Evolutionary conservation across 2,888 invertebrate species (phyloP).

Genomic region (Chouioia cunea): DNA sequence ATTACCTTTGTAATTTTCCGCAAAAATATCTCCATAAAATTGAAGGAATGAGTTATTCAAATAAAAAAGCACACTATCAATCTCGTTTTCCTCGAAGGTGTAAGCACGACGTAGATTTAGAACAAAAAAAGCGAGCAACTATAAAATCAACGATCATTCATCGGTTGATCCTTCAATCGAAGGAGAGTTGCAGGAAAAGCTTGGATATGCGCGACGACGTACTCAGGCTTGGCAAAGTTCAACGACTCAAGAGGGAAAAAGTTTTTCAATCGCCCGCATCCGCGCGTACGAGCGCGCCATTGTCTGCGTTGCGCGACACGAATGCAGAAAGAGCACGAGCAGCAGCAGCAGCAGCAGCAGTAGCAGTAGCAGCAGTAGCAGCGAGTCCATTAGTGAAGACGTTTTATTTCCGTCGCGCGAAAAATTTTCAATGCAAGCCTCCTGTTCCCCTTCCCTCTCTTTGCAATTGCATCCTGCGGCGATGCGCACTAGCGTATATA

Average conservation of each 20-base stretch:
- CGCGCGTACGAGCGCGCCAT: not conserved
- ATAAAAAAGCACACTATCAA: too few species aligned
- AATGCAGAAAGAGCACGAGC: constrained; percentile 18
- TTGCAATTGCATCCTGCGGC: constrained; percentile 7
- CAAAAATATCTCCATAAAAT: too few species aligned
- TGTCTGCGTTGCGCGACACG: constrained; percentile 6
- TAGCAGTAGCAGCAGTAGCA: not conserved
- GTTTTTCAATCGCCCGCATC: constrained; percentile 41
- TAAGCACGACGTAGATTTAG: too few species aligned
- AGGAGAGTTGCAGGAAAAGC: too few species aligned
- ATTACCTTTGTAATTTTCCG: too few species aligned
- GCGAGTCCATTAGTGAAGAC: too few species aligned
- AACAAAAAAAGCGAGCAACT: too few species aligned
- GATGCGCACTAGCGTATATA: too few species aligned
- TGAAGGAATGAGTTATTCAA: too few species aligned
- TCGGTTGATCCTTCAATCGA: too few species aligned
- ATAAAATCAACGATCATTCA: too few species aligned
- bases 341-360: constrained; percentile 7
- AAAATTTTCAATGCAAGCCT: not conserved
- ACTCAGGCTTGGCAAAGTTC: not conserved
- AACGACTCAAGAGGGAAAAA: constrained; percentile 10
- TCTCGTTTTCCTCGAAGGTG: too few species aligned
- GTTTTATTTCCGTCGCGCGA: not conserved
- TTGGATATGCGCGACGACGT: constrained; percentile 2
- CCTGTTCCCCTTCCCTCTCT: constrained; percentile 6